phyloP scores from a whole-genome alignment of 2,888 invertebrate genomes.

The Drosophila picticornis region DNA sequence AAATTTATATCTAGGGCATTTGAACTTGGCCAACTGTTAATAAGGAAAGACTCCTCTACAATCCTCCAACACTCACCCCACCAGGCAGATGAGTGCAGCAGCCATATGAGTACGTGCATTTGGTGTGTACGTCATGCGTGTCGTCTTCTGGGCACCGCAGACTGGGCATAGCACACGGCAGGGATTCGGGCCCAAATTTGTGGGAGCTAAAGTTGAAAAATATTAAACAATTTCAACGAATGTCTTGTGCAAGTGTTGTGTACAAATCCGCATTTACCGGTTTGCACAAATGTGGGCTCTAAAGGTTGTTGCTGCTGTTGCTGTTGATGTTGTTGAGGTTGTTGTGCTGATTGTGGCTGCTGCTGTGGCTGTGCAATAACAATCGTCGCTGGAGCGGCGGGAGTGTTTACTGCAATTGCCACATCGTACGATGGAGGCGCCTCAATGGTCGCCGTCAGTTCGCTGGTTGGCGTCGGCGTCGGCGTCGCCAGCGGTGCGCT shows the following conservation, averaged over 20 bases:
- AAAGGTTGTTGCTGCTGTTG: conserved; percentile 30
- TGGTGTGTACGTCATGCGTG: conserved; percentile 82
- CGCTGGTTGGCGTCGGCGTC: conserved; percentile 19
- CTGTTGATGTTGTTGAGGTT: conserved; percentile 25
- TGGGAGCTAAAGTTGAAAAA: conserved; percentile 37
- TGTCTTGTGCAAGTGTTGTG: conserved; percentile 6
- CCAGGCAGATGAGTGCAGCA: conserved; percentile 80
- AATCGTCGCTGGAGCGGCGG: conserved; percentile 38
- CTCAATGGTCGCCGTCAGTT: conserved; percentile 58
- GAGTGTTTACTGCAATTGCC: conserved; percentile 62
- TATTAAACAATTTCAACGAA: background rate
- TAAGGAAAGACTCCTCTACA: background rate
- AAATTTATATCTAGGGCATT: background rate
- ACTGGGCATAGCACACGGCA: conserved; percentile 80
- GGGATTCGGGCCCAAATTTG: conserved; percentile 81
- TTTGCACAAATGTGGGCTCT: conserved; percentile 57
- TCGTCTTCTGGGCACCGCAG: conserved; percentile 80
- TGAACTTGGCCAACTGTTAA: background rate
- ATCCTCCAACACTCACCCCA: conserved; percentile 71
- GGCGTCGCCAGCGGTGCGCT: conserved; percentile 56
- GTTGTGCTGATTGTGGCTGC: conserved; percentile 25
- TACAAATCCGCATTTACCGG: conserved; percentile 50
- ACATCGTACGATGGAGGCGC: conserved; percentile 83
- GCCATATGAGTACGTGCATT: conserved; percentile 82
- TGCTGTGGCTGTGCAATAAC: conserved; percentile 50